These are phyloP conservation scores for Oconnorella tubifera DNA, from an alignment of 2,888 invertebrate genomes.

Conservation along the genomic window DNA sequence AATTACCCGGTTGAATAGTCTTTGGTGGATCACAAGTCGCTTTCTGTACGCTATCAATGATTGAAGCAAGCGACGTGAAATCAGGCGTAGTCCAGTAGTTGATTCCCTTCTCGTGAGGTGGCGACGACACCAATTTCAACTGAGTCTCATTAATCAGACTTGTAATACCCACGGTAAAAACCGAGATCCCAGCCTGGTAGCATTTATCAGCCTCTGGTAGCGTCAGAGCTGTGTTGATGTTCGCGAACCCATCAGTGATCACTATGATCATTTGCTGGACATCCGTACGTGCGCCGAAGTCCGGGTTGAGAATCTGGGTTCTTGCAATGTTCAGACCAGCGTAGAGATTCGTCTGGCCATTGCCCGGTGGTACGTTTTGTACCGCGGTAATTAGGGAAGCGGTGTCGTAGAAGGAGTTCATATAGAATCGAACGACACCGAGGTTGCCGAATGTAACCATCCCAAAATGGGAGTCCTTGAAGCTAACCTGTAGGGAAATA, in stretches of 20 bases:
- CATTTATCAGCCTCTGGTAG: constrained; percentile 41
- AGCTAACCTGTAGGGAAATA: constrained; percentile 19
- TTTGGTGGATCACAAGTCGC: constrained; percentile 18
- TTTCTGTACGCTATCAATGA: constrained; percentile 16
- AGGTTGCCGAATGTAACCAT: constrained; percentile 31
- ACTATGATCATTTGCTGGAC: constrained; percentile 45
- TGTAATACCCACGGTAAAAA: constrained; percentile 19
- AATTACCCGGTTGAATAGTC: constrained; percentile 13
- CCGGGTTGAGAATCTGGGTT: not conserved
- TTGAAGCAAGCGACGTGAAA: constrained; percentile 8
- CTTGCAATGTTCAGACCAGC: constrained; percentile 13
- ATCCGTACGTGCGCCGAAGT: constrained; percentile 45
- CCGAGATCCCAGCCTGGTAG: constrained; percentile 13
- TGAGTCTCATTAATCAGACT: constrained; percentile 16
- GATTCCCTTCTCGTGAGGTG: constrained; percentile 13
- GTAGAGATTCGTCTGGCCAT: constrained; percentile 22
- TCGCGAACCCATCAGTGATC: constrained; percentile 47
- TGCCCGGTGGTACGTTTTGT: constrained; percentile 5
- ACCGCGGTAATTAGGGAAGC: constrained; percentile 16
- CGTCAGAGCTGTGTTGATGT: constrained; percentile 40
- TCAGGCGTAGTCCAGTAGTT: constrained; percentile 26
- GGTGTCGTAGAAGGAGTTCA: constrained; percentile 15
- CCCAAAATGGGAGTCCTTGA: constrained; percentile 28
- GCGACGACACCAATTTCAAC: constrained; percentile 19
- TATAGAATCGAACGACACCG: constrained; percentile 21